phyloP scores from a whole-genome alignment of 2,888 invertebrate genomes.

The Trypoxylon attenuatum region DNA sequence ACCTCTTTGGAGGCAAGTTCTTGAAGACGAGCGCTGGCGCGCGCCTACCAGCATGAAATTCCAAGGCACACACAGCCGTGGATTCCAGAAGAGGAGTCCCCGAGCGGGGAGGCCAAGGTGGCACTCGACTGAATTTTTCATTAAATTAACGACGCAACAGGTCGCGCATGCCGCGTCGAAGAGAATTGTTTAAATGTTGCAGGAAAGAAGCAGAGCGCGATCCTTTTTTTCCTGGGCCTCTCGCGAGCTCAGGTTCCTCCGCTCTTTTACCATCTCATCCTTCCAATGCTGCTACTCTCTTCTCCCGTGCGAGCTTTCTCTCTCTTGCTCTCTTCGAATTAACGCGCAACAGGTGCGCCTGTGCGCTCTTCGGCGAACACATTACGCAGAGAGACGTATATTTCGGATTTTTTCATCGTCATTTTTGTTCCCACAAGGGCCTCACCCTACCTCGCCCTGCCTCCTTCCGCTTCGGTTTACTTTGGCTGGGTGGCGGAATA shows the following conservation, averaged over 20 bases:
- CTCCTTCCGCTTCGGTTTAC: not conserved
- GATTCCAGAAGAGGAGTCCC: not conserved
- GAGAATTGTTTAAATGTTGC: slow-evolving; percentile 67
- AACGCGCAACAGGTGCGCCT: slow-evolving; percentile 67
- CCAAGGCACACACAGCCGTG: slow-evolving; percentile 8
- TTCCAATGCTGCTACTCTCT: not conserved
- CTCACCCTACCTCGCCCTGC: too few species aligned
- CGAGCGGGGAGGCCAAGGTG: too few species aligned
- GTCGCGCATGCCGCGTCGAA: slow-evolving; percentile 53
- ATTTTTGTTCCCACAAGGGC: too few species aligned
- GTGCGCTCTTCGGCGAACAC: slow-evolving; percentile 35
- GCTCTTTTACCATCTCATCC: not conserved
- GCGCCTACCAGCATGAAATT: slow-evolving; percentile 27
- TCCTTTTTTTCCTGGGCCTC: slow-evolving; percentile 49
- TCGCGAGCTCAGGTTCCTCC: not conserved
- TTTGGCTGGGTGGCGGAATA: not conserved
- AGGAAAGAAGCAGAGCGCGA: slow-evolving; percentile 55
- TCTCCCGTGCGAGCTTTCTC: not conserved
- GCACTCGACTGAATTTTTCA: slow-evolving; percentile 39
- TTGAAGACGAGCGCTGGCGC: slow-evolving; percentile 19
- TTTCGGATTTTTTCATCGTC: slow-evolving; percentile 49
- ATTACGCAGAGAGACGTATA: slow-evolving; percentile 51
- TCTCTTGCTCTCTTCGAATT: slow-evolving; percentile 55
- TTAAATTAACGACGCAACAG: slow-evolving; percentile 57
- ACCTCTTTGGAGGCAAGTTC: slow-evolving; percentile 13